Percentiles rank a stretch among this genome's conserved stretches.
phyloP scores from a whole-genome alignment of 2,888 invertebrate species.

The Nomada goodeniana region DNA sequence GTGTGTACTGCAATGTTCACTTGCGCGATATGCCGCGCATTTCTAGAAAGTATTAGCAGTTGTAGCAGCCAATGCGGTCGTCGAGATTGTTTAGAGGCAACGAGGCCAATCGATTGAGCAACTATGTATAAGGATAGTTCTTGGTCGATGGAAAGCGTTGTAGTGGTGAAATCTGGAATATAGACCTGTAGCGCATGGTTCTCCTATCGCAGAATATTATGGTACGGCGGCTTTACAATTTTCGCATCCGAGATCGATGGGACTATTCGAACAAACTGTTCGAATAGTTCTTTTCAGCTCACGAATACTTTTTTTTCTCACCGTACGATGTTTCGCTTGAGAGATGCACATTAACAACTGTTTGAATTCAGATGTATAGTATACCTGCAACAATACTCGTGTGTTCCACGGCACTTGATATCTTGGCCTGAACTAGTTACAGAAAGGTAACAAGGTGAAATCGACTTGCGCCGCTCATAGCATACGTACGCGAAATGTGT shows the following conservation, averaged over 20 bases:
- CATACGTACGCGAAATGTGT: no score
- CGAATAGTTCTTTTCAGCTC: no score
- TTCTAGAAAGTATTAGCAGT: constrained; percentile 3
- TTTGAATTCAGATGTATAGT: no score
- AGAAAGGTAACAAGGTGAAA: no score
- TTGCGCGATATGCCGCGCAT: background rate
- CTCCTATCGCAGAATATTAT: background rate
- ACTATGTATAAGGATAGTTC: background rate
- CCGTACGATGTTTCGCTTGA: no score
- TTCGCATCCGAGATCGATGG: background rate
- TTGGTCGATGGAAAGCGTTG: background rate
- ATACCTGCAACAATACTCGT: no score
- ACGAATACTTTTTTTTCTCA: no score
- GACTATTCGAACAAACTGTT: no score
- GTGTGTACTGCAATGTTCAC: background rate
- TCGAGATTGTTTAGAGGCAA: constrained; percentile 10
- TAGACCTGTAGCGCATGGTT: background rate
- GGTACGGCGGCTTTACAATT: background rate
- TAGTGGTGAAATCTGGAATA: background rate
- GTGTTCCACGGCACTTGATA: no score
- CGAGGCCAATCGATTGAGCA: constrained; percentile 4
- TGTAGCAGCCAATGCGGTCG: background rate
- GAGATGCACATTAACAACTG: no score
- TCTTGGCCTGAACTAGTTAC: no score
- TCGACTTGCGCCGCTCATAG: no score